Conservation (phyloP, 2,113 vertebrate genomes). For the Halcyon senegalensis region DNA sequence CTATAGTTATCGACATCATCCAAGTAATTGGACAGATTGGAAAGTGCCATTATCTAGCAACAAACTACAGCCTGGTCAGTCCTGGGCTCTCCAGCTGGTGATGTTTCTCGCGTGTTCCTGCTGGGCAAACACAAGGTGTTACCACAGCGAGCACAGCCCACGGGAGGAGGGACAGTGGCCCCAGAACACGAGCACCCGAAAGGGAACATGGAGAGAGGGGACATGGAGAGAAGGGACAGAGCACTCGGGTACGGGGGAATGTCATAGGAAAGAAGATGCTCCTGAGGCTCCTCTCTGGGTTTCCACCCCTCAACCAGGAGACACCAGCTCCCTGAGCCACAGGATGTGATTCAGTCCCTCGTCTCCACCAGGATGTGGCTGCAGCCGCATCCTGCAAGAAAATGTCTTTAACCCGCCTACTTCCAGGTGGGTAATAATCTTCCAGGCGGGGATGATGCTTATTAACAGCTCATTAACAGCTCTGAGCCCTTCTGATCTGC, state of each 20-base stretch:
- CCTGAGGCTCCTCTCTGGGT: background rate
- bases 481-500: background rate
- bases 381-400: background rate
- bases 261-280: background rate
- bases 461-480: slow-evolving; percentile 14
- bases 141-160: background rate
- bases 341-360: background rate
- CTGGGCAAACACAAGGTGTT: background rate
- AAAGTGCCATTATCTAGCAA: slow-evolving; percentile 34
- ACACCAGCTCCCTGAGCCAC: background rate
- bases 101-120: background rate
- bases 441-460: background rate
- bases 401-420: background rate
- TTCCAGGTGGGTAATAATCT: background rate
- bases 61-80: background rate
- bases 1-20: background rate
- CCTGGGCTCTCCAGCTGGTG: fast-evolving
- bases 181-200: background rate
- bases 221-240: fast-evolving
- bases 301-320: background rate
- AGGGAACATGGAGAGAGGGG: too few relatives aligned
- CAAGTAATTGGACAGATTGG: background rate
- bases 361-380: slow-evolving; percentile 3
- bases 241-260: background rate
- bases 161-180: fast-evolving